phyloP scores from a whole-genome alignment of 2,888 invertebrate genomes.

The Dromius quadrimaculatus region DNA sequence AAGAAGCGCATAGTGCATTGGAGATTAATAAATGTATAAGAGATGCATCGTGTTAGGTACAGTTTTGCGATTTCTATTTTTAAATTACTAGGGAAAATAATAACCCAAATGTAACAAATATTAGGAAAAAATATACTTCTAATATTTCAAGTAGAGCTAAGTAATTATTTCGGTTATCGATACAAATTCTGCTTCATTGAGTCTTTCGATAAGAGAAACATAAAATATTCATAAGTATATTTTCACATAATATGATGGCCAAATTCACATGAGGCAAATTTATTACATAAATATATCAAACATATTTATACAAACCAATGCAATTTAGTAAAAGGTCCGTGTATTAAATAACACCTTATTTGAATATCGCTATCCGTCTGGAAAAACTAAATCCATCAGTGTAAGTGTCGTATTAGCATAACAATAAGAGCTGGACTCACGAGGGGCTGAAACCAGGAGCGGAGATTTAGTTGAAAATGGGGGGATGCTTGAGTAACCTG shows the following conservation, averaged over 20 bases:
- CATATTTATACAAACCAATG: constrained; percentile 36
- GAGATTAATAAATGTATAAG: constrained; percentile 39
- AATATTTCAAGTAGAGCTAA: no score
- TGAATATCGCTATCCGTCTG: constrained; percentile 50
- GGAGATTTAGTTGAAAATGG: no score
- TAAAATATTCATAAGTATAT: not conserved
- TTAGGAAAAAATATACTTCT: no score
- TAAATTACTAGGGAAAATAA: no score
- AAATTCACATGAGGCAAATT: constrained; percentile 32
- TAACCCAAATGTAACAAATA: no score
- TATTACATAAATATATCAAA: constrained; percentile 39
- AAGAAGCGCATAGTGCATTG: constrained; percentile 14
- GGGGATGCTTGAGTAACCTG: no score
- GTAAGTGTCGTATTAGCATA: constrained; percentile 50
- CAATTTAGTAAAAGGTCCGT: constrained; percentile 45
- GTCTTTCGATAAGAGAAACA: no score
- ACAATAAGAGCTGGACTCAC: constrained; percentile 27
- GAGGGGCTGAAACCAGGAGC: not conserved
- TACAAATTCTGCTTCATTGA: no score
- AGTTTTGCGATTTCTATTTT: constrained; percentile 6
- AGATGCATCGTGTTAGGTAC: not conserved
- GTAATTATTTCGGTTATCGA: no score
- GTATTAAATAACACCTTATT: constrained; percentile 33
- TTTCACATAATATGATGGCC: constrained; percentile 6
- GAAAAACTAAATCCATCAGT: constrained; percentile 51